Evolutionary conservation across 2,888 invertebrate genomes (phyloP).

Genomic region (Galeruca laticollis): DNA sequence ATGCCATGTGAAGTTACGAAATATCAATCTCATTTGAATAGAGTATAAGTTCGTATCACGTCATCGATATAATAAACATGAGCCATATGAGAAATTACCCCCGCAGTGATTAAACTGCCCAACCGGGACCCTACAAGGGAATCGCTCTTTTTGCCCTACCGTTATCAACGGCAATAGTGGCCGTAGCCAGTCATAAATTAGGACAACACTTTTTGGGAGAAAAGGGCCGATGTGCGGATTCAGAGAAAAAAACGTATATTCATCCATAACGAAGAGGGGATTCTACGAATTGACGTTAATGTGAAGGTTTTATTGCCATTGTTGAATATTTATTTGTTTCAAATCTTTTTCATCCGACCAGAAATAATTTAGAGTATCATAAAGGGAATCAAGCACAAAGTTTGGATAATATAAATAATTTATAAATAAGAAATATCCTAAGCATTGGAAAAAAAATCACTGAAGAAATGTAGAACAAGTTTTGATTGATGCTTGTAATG

Average conservation of each 20-base stretch:
- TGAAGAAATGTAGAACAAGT: too few relatives aligned
- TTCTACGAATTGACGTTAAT: constrained; percentile 30
- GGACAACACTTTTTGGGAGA: constrained; percentile 25
- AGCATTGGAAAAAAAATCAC: neutral
- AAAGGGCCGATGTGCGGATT: constrained; percentile 20
- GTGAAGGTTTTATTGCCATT: constrained; percentile 29
- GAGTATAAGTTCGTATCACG: neutral
- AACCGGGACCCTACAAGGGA: constrained; percentile 22
- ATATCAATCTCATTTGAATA: neutral
- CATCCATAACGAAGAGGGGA: constrained; percentile 20
- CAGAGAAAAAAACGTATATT: constrained; percentile 27
- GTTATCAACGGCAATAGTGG: constrained; percentile 32
- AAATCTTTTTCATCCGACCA: constrained; percentile 19
- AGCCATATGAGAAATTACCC: constrained; percentile 19
- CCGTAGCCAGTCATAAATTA: constrained; percentile 29
- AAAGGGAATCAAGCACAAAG: constrained; percentile 5
- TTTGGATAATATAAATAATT: neutral
- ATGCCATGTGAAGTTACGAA: neutral
- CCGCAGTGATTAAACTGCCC: constrained; percentile 28
- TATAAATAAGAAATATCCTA: too few relatives aligned
- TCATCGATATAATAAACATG: constrained; percentile 30
- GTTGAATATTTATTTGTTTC: constrained; percentile 25
- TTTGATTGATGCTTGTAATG: neutral
- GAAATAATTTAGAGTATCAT: constrained; percentile 8
- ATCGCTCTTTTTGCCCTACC: constrained; percentile 23